phyloP scores from a whole-genome alignment of 2,797 vertebrate genomes.

The Morelia viridis region DNA sequence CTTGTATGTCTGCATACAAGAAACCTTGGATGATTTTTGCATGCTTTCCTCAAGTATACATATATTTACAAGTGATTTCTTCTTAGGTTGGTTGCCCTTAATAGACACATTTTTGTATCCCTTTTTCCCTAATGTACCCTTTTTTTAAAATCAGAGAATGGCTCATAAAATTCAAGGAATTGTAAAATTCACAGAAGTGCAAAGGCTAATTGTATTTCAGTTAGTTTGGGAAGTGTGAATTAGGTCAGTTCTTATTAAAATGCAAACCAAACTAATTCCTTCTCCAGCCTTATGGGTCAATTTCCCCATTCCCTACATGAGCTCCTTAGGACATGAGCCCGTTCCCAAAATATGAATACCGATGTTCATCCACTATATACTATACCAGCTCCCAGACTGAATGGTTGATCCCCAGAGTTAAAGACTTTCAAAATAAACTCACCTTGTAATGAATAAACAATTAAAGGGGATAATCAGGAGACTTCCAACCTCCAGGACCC shows the following conservation, averaged over 20 bases:
- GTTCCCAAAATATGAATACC: neutral
- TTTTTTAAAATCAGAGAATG: neutral
- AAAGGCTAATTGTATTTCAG: neutral
- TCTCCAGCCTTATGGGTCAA: neutral
- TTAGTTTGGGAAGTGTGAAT: neutral
- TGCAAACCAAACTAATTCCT: neutral
- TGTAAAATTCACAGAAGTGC: neutral
- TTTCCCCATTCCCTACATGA: neutral
- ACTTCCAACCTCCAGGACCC: constrained; percentile 54
- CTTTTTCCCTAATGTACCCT: neutral
- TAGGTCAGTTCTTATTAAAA: neutral
- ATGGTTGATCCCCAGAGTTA: neutral
- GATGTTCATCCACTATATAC: neutral
- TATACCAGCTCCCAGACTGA: neutral
- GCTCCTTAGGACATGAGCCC: neutral
- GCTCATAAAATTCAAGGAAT: neutral
- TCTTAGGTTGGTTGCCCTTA: neutral
- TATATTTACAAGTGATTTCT: neutral
- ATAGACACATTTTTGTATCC: neutral
- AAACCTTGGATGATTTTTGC: neutral
- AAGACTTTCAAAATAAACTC: constrained; percentile 20
- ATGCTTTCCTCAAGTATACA: neutral
- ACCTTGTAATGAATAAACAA: constrained; percentile 58
- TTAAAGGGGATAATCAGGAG: constrained; percentile 60
- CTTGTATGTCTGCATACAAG: neutral